Conservation (phyloP, 2,888 invertebrate species). For the Drosophila nr. perissopoda region DNA sequence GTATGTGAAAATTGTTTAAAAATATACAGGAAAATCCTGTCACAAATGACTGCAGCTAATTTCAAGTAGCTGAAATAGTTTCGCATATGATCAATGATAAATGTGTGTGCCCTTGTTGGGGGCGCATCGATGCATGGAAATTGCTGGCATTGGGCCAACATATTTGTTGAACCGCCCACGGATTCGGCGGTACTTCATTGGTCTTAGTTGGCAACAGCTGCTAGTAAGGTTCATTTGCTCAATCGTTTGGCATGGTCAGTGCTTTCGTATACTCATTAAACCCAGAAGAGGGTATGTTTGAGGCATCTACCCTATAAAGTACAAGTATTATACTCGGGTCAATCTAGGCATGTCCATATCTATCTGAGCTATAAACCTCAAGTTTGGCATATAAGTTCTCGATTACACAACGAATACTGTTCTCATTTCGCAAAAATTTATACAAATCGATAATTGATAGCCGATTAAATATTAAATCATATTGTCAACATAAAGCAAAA, state of each 20-base stretch:
- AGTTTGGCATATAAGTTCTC: not conserved
- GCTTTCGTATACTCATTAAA: constrained; percentile 10
- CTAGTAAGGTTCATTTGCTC: constrained; percentile 51
- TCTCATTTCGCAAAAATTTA: not conserved
- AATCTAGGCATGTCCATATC: not conserved
- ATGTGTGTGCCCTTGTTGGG: constrained; percentile 40
- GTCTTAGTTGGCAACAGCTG: constrained; percentile 67
- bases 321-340: not conserved
- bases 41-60: not conserved
- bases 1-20: not conserved
- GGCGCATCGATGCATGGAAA: constrained; percentile 20
- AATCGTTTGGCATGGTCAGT: constrained; percentile 69
- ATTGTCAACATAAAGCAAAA: not conserved
- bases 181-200: constrained; percentile 17
- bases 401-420: not conserved
- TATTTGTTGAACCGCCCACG: constrained; percentile 37
- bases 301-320: not conserved
- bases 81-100: constrained; percentile 25
- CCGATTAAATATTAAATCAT: not conserved
- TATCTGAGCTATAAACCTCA: not conserved
- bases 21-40: not conserved
- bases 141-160: constrained; percentile 47
- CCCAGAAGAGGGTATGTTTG: not conserved
- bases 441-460: not conserved
- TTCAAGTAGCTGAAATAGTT: not conserved